These are phyloP conservation scores for Seriola quinqueradiata DNA, from an alignment of 2,113 vertebrate genomes.

Conservation along the genomic window DNA sequence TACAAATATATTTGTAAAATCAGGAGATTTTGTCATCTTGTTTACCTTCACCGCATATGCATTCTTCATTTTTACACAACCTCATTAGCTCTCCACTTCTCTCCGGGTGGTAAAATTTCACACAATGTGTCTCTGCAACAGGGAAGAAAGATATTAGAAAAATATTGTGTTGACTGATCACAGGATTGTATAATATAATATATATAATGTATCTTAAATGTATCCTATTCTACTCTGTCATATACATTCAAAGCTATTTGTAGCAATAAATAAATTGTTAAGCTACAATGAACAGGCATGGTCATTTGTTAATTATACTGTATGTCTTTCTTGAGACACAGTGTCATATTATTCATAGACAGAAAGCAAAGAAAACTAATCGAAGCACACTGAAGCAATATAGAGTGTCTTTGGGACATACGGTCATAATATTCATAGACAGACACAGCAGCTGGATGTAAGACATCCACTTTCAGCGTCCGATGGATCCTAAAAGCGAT, in stretches of 20 bases:
- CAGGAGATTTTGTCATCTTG: neutral
- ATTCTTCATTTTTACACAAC: conserved; percentile 75
- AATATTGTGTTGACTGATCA: neutral
- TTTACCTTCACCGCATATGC: conserved; percentile 84
- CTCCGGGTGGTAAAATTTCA: conserved; percentile 84
- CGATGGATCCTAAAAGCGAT: conserved; percentile 84
- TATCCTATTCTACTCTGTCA: too few species aligned
- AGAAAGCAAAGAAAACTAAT: neutral
- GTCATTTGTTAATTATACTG: too few species aligned
- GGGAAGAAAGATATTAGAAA: neutral
- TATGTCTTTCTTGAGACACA: too few species aligned
- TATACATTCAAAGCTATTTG: too few species aligned
- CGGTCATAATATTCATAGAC: conserved; percentile 88
- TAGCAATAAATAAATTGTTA: too few species aligned
- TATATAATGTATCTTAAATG: too few species aligned
- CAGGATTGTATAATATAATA: too few species aligned
- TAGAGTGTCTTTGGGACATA: conserved; percentile 34
- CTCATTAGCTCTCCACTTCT: conserved; percentile 66
- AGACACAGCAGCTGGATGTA: conserved; percentile 87
- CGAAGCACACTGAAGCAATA: neutral
- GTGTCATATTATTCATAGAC: too few species aligned
- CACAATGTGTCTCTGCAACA: conserved; percentile 76
- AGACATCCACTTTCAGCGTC: conserved; percentile 77
- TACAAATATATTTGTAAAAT: too few species aligned
- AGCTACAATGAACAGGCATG: too few species aligned